Conservation (phyloP, 2,888 invertebrate genomes). For the Pediacus dermestoides region DNA sequence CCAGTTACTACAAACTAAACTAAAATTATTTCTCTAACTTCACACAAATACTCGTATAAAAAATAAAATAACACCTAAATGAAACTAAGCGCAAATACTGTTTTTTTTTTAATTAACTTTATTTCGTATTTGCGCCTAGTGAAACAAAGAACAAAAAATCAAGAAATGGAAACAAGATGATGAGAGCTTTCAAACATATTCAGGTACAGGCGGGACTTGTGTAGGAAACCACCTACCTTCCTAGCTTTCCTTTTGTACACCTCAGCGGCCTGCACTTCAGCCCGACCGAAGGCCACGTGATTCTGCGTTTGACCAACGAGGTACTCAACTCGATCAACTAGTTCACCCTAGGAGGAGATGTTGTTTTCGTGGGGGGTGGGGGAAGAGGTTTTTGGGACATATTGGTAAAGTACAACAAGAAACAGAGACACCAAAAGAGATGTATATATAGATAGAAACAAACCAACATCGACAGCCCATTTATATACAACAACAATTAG, state of each 20-base stretch:
- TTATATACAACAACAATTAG: constrained; percentile 4
- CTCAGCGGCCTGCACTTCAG: constrained; percentile 74
- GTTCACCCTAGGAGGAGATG: constrained; percentile 69
- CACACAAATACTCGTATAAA: no score
- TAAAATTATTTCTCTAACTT: no score
- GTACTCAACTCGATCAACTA: constrained; percentile 91
- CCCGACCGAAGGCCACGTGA: constrained; percentile 77
- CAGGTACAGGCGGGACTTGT: no score
- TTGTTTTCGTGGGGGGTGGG: constrained; percentile 23
- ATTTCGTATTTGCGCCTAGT: no score
- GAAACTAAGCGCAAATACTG: no score
- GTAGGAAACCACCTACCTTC: constrained; percentile 64
- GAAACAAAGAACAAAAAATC: no score
- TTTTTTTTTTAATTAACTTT: no score
- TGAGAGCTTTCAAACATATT: no score
- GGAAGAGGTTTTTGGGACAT: constrained; percentile 13
- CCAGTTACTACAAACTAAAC: no score
- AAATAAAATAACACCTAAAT: no score
- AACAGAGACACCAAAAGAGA: constrained; percentile 33
- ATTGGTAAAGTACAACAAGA: constrained; percentile 26
- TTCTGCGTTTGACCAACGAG: constrained; percentile 84
- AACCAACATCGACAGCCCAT: constrained; percentile 23
- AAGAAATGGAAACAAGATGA: no score
- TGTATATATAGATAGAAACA: constrained; percentile 39
- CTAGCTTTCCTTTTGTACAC: constrained; percentile 83